phyloP scores from a whole-genome alignment of 2,797 vertebrate genomes.

The Microhierax caerulescens region DNA sequence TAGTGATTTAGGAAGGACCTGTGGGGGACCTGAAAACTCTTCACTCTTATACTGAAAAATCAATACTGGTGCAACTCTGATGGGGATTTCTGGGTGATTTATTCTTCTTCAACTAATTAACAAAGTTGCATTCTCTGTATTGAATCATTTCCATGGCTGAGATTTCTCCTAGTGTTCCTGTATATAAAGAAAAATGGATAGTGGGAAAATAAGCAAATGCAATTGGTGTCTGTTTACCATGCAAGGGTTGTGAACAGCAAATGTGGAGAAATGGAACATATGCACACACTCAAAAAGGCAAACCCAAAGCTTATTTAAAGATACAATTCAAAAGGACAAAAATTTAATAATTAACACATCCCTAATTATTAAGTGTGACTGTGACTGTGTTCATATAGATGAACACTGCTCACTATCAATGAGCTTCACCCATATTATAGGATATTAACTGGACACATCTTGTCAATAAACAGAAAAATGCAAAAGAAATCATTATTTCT shows the following conservation, averaged over 20 bases:
- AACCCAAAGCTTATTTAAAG: neutral
- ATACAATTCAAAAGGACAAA: neutral
- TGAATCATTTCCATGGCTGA: neutral
- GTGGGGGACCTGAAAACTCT: neutral
- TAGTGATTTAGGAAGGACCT: slow-evolving; percentile 37
- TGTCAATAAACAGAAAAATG: neutral
- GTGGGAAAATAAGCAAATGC: neutral
- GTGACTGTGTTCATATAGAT: neutral
- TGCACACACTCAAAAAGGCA: fast-evolving
- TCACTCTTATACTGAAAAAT: slow-evolving; percentile 40
- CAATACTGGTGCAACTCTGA: neutral
- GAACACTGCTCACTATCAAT: neutral
- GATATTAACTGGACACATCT: neutral
- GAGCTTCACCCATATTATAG: neutral
- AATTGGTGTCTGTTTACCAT: neutral
- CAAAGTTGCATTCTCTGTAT: neutral
- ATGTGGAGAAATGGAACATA: neutral
- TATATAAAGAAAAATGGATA: neutral
- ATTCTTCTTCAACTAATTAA: slow-evolving; percentile 8
- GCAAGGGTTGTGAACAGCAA: neutral
- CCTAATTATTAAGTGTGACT: neutral
- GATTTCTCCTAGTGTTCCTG: neutral
- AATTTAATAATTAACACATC: neutral
- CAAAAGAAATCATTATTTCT: neutral
- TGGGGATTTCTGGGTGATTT: neutral